Evolutionary conservation across 1,140 invertebrate genomes (phyloP).

Genomic region (Drosophila triauraria): DNA sequence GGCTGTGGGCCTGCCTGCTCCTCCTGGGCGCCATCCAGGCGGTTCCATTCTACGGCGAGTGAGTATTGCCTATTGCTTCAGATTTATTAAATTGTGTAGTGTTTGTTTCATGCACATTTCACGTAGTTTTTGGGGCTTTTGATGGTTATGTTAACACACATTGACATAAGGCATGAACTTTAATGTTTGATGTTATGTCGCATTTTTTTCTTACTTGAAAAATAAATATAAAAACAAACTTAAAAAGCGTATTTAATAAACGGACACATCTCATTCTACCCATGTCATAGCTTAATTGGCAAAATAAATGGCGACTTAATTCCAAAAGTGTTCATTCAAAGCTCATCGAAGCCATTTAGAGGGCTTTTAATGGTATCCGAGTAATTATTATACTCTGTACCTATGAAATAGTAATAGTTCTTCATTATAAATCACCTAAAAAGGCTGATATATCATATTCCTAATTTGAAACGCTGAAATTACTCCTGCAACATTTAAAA

Average conservation of each 20-base stretch:
- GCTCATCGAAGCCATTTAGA: not conserved
- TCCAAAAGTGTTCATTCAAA: not conserved
- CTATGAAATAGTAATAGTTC: not conserved
- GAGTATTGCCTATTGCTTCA: conserved; percentile 28
- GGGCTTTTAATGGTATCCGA: not conserved
- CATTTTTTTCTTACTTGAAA: not conserved
- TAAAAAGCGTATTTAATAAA: not conserved
- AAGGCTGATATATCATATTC: not conserved
- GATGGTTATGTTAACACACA: conserved; percentile 27
- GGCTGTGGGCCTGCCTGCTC: conserved; percentile 66
- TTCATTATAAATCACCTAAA: not conserved
- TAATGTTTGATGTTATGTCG: conserved; percentile 21
- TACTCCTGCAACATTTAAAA: not conserved
- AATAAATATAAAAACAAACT: not conserved
- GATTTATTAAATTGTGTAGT: conserved; percentile 45
- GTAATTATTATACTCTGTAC: not conserved
- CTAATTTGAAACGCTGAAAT: not conserved
- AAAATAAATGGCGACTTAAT: not conserved
- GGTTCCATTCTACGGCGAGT: conserved; percentile 70
- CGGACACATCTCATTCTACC: not conserved
- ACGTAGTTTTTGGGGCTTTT: conserved; percentile 30
- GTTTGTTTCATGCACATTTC: conserved; percentile 70
- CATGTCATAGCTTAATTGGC: not conserved
- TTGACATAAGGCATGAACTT: conserved; percentile 52
- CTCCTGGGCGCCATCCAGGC: conserved; percentile 59